A percentile compares a stretch with the other conserved stretches of the same genome.
These are phyloP conservation scores for Sycophaga agraensis DNA, from an alignment of 1,140 invertebrate genomes.

Conservation along the genomic window DNA sequence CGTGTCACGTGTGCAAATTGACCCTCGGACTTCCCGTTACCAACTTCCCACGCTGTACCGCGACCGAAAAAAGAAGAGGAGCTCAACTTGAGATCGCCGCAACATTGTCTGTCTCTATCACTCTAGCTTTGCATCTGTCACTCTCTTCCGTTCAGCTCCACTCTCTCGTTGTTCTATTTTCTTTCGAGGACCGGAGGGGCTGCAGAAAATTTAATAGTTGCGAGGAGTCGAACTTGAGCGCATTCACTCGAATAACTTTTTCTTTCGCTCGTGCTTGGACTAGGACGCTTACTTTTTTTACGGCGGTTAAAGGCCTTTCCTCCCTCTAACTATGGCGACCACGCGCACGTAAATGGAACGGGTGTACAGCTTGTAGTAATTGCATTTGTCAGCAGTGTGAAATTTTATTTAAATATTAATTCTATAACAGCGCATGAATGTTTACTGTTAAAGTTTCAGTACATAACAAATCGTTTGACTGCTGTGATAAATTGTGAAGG, in stretches of 20 bases:
- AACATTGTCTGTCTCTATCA: neutral
- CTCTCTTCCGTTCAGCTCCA: too few relatives aligned
- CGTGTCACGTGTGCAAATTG: neutral
- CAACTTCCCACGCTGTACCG: neutral
- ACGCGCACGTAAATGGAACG: neutral
- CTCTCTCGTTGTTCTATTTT: neutral
- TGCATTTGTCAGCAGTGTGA: neutral
- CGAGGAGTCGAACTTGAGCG: neutral
- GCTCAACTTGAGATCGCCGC: neutral
- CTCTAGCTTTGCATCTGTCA: too few relatives aligned
- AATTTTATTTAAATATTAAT: too few relatives aligned
- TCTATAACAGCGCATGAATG: too few relatives aligned
- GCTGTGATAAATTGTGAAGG: too few relatives aligned
- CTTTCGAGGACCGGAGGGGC: neutral
- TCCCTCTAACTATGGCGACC: neutral
- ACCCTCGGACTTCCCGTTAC: neutral
- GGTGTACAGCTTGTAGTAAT: neutral
- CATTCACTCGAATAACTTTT: neutral
- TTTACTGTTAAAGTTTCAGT: too few relatives aligned
- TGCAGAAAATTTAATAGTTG: slow-evolving; percentile 10
- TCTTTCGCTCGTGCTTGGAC: neutral
- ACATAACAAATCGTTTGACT: too few relatives aligned
- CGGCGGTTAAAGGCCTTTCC: too few relatives aligned
- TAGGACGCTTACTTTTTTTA: too few relatives aligned
- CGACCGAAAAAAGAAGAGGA: neutral